Base-by-base conservation (phyloP, 2,888 invertebrate species). In the Xestia xanthographa region DNA sequence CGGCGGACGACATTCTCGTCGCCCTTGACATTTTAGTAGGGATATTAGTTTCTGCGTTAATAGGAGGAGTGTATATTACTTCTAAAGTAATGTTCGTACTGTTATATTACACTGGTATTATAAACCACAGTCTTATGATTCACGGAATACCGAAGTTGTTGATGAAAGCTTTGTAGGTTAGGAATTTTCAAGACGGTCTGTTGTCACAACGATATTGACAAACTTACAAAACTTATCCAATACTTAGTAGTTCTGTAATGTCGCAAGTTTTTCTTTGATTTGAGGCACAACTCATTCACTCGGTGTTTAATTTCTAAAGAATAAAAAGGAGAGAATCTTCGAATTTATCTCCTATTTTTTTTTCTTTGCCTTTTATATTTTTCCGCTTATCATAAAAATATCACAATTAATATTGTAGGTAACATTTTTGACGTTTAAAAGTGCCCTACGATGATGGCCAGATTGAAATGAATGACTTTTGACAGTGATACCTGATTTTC, bases 21-120 rank as follows among this genome's bases (percentile, higher is more conserved):
- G 82, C 56, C 87, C 87, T 88, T 87, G 87, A 87, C 87, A 87
- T 87, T 87, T 75, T 66, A 78, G 22, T 29, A 75, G 71, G 74
- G 75, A 78, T 84, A 79, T 80, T 77, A 77, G 66, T 77, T 79
- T 82, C 62, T 67, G 65, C 50, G 62, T 66, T 77, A 80, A 63
- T 68, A 74, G 41, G 60, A 60, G 58, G 29, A 65, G 41, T 45
- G 73, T 62, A 58, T 63, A 76, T 72, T 67, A 65, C 22, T 77
- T 80, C 14, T 62, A 14, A 71, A 77, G 56, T 66, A 53, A 34
- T 60, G 60, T 60, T 60, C 60, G 60, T 34, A 60, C 60, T 60
- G 34, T 60, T 34, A 20, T 34, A 58, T 58, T 26, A 29, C 9
- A 34, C 60, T 60, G 58, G 20, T 9, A 34, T 34, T 60, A 20